A percentile compares a stretch with the other conserved stretches of the same genome.
Evolutionary conservation across 2,113 vertebrate genomes (phyloP).

Genomic region (Anguilla japonica): DNA sequence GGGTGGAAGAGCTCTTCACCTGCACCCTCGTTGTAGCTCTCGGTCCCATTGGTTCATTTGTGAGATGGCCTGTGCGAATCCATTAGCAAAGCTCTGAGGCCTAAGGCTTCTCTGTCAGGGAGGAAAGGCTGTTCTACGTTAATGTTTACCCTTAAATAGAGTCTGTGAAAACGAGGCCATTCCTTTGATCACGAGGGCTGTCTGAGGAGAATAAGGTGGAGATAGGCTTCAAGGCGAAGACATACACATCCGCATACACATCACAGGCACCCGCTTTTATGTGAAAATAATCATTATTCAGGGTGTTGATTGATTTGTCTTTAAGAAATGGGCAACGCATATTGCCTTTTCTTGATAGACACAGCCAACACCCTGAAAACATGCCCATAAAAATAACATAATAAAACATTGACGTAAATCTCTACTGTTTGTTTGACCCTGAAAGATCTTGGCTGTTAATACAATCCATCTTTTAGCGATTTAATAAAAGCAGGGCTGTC

Average conservation of each 20-base stretch:
- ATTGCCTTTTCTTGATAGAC: background rate
- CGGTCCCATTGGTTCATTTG: background rate
- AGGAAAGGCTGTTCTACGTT: background rate
- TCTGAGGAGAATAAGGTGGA: background rate
- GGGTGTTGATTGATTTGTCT: background rate
- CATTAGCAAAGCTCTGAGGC: background rate
- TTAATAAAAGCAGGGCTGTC: background rate
- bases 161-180: slow-evolving; percentile 28
- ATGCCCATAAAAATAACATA: background rate
- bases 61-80: background rate
- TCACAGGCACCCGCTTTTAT: background rate
- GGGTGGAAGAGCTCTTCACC: background rate
- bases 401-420: background rate
- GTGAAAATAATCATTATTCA: slow-evolving; percentile 24
- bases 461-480: background rate
- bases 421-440: background rate
- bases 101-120: background rate
- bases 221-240: too few species aligned
- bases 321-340: background rate
- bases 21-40: slow-evolving; percentile 5
- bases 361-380: background rate
- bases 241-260: background rate
- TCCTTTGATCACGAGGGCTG: slow-evolving; percentile 35
- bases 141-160: slow-evolving; percentile 28
- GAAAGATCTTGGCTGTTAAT: background rate